Percentiles rank a stretch among this genome's conserved stretches.
Evolutionary conservation across 2,888 invertebrate species (phyloP).

Genomic region (Lampropteryx suffumata): DNA sequence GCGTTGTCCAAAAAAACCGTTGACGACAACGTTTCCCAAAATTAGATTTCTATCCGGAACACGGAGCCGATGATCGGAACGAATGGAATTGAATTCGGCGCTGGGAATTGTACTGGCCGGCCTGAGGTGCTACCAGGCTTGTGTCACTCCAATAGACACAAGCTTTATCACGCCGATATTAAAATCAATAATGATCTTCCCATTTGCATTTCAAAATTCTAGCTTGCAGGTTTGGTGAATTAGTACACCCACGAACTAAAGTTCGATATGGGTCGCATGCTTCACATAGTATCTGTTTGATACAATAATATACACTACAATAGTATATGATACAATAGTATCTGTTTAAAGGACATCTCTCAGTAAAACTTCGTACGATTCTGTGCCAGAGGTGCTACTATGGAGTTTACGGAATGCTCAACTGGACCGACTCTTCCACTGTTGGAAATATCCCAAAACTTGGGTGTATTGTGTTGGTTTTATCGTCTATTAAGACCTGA

Average conservation of each 20-base stretch:
- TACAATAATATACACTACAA: too few relatives aligned
- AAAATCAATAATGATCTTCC: not conserved
- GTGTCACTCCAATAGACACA: not conserved
- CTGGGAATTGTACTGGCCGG: conserved; percentile 43
- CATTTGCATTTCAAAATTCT: too few relatives aligned
- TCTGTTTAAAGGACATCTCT: not conserved
- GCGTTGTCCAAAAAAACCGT: conserved; percentile 55
- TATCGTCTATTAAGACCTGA: conserved; percentile 25
- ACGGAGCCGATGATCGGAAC: conserved; percentile 58
- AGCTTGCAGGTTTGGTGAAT: too few relatives aligned
- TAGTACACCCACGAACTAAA: not conserved
- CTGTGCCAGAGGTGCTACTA: conserved; percentile 19
- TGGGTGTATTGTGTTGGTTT: conserved; percentile 21
- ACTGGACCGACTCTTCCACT: conserved; percentile 7
- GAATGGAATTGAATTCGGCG: conserved; percentile 57
- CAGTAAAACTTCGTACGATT: conserved; percentile 3
- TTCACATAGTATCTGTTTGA: not conserved
- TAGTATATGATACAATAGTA: too few relatives aligned
- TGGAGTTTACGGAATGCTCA: conserved; percentile 31
- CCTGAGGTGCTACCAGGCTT: conserved; percentile 17
- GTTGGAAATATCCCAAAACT: conserved; percentile 25
- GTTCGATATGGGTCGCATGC: not conserved
- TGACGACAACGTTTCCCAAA: conserved; percentile 54
- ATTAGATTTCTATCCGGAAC: conserved; percentile 60
- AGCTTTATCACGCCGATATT: not conserved